Evolutionary conservation across 1,140 invertebrate species (phyloP), one percentile per base, ranked within the genome.

Genomic region (Meloidogyne chitwoodi): DNA sequence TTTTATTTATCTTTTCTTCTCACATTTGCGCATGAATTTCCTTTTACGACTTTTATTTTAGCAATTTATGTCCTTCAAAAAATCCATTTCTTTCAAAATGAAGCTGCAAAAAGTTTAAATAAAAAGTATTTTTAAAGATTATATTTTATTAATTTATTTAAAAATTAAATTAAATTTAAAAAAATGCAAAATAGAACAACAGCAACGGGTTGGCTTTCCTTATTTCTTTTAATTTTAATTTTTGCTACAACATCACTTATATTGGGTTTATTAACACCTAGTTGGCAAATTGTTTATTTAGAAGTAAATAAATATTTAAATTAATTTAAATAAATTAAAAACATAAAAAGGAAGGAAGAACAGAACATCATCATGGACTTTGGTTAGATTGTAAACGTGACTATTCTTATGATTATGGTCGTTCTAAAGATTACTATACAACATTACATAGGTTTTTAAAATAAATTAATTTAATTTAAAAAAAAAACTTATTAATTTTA

Each of bases 361-460:
- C 84, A 14, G 84, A 86, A 76, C 84, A 86, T 74, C 84, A 86
- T 74, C 84, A 86, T 68, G 84, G 84, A 19, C 74, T 86, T 12
- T 86, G 84, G 84, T 71, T 86, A 27, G 84, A 86, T 64, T 86
- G 84, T 73, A 86, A 86, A 73, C 74, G 84, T 19, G 84, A 86
- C 64, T 86, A 82, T 74, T 86, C 84, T 12, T 80, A 87, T 69
- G 83, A 86, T 61, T 86, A 86, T 77, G 84, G 84, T 24, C 29
- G 83, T 62, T 61, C 86, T 11, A 70, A 80, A 16, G 84, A 86
- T 56, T 86, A 86, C 62, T 86, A 86, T 69, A 86, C 87, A 67
- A 87, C 76, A 12, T 72, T 86, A 22, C 87, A 82, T 61, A 78
- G 85, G 85, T 83, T 22, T 48, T 38, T 19, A 14, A 26, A 67